Evolutionary conservation across 2,888 invertebrate species (phyloP).

Genomic region (Caenorhabditis uteleia): DNA sequence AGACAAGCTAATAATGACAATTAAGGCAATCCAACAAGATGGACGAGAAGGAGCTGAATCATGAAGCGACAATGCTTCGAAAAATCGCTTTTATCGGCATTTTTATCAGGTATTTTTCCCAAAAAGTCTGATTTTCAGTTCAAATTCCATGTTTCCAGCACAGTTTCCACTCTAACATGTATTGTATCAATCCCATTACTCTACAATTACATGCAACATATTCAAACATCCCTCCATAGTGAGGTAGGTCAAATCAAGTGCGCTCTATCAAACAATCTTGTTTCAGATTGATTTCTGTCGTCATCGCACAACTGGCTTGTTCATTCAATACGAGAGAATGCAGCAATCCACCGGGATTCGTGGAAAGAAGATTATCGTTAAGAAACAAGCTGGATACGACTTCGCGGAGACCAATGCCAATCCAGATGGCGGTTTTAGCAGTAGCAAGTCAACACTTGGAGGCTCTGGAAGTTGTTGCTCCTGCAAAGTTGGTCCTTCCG

Average conservation of each 20-base stretch:
- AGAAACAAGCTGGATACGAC: conserved; percentile 52
- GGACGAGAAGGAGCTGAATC: conserved; percentile 45
- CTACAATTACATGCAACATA: conserved; percentile 67
- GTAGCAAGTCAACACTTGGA: conserved; percentile 13
- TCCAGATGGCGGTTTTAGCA: conserved; percentile 16
- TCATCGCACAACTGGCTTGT: conserved; percentile 54
- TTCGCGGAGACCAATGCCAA: conserved; percentile 19
- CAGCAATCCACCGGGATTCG: conserved; percentile 43
- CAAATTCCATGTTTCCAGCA: conserved; percentile 41
- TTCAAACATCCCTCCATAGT: conserved; percentile 62
- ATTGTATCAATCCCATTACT: conserved; percentile 66
- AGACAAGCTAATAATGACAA: background rate
- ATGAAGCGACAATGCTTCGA: conserved; percentile 54
- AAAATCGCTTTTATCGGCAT: conserved; percentile 55
- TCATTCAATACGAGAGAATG: conserved; percentile 55
- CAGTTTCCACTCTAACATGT: conserved; percentile 65
- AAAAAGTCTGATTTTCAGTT: no score
- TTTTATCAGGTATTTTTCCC: conserved; percentile 45
- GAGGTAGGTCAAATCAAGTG: conserved; percentile 36
- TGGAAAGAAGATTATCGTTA: conserved; percentile 39
- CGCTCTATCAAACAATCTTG: background rate
- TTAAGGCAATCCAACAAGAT: no score
- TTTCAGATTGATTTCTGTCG: conserved; percentile 58
- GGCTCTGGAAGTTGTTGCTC: conserved; percentile 34
- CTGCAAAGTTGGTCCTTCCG: conserved; percentile 41